Evolutionary conservation across 2,113 vertebrate species (phyloP).

Genomic region (Nothocercus julius): DNA sequence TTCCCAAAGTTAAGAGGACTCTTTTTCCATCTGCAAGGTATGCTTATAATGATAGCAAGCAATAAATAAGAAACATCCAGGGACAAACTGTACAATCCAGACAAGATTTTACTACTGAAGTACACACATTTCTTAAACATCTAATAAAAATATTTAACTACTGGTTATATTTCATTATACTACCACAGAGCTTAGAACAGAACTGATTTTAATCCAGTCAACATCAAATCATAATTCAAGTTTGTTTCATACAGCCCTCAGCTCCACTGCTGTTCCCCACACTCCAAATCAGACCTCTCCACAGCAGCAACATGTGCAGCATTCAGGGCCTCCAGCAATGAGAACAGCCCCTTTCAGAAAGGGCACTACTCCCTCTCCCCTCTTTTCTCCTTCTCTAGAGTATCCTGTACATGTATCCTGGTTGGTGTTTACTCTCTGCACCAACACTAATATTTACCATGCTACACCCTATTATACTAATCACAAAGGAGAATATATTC

Average conservation of each 20-base stretch:
- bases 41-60: neutral
- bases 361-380: no score
- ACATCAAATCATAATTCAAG: neutral
- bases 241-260: neutral
- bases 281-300: neutral
- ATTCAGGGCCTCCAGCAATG: neutral
- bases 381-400: neutral
- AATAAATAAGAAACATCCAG: neutral
- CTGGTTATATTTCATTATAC: no score
- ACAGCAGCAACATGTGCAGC: neutral
- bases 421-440: neutral
- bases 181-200: neutral
- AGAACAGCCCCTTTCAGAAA: neutral
- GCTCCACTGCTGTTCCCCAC: accelerated
- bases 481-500: neutral
- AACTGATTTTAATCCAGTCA: neutral
- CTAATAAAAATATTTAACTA: neutral
- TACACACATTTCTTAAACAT: neutral
- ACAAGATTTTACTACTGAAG: neutral
- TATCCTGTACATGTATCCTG: neutral
- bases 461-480: neutral
- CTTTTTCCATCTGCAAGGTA: neutral
- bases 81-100: neutral
- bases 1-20: neutral
- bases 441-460: neutral